Conservation (phyloP, 35 echinoderm and acorn worm species). For the Lytechinus variegatus region DNA sequence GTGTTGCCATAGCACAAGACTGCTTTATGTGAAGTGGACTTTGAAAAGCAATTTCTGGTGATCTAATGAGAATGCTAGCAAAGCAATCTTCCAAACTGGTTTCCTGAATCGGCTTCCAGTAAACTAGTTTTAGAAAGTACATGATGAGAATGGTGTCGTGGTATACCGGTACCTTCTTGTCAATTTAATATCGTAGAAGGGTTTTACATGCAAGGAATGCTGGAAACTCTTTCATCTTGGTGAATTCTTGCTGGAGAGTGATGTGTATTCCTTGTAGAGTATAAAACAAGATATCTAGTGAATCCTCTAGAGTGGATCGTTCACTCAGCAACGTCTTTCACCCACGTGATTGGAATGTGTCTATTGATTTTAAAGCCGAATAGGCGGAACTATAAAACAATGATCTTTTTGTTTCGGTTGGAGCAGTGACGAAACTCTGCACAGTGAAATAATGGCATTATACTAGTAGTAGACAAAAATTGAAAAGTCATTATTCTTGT, state of each 20-base stretch:
- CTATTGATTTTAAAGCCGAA: not conserved
- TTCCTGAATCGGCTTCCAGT: too few species aligned
- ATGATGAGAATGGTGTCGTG: not conserved
- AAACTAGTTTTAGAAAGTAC: not conserved
- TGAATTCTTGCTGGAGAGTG: not conserved
- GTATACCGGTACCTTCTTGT: too few species aligned
- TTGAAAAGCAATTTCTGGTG: too few species aligned
- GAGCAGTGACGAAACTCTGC: not conserved
- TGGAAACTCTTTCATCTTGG: not conserved
- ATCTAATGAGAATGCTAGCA: too few species aligned
- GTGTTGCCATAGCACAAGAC: too few species aligned
- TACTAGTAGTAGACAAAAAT: too few species aligned
- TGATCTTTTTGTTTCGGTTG: not conserved
- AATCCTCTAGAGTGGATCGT: not conserved
- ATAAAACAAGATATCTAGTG: not conserved
- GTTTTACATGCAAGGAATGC: not conserved
- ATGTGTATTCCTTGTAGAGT: not conserved
- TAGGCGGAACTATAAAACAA: not conserved
- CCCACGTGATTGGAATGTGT: conserved; percentile 1
- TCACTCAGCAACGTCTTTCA: not conserved
- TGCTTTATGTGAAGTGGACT: too few species aligned
- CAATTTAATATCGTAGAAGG: too few species aligned
- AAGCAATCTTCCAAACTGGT: too few species aligned
- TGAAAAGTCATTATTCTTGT: too few species aligned
- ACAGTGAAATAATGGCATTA: too few species aligned